Percentiles rank a stretch among this genome's conserved stretches.
phyloP scores from a whole-genome alignment of 1,140 invertebrate species.

The Orchestia grillus region DNA sequence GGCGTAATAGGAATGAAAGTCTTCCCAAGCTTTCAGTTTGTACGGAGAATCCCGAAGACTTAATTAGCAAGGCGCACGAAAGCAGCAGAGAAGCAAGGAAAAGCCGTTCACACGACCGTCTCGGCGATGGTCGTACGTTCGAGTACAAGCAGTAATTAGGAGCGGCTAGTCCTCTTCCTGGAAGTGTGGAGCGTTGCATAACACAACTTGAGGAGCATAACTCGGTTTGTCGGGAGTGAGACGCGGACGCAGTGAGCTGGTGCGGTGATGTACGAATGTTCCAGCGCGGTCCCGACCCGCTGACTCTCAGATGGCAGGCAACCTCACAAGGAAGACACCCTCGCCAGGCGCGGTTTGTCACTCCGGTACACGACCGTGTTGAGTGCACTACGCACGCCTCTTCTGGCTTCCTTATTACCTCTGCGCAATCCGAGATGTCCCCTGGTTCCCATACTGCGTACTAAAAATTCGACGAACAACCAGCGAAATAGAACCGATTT shows the following conservation, averaged over 20 bases:
- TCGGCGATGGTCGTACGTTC: background rate
- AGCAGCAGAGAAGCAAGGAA: background rate
- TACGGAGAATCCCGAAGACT: background rate
- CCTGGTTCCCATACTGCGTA: background rate
- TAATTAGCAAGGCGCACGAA: conserved; percentile 5
- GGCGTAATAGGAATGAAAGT: background rate
- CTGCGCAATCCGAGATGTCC: background rate
- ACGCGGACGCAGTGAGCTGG: background rate
- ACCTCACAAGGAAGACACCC: background rate
- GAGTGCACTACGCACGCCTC: background rate
- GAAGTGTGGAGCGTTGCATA: background rate
- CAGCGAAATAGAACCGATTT: background rate
- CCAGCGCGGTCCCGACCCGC: background rate
- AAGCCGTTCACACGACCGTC: background rate
- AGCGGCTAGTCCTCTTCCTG: conserved; percentile 13
- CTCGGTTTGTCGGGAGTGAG: background rate
- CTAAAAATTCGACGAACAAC: background rate
- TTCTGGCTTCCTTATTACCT: background rate
- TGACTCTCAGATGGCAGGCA: background rate
- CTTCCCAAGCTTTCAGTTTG: conserved; percentile 24
- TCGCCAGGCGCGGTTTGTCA: background rate
- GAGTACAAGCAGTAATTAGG: background rate
- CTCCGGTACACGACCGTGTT: background rate
- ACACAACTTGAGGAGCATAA: background rate
- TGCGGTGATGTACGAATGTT: background rate